phyloP scores from a whole-genome alignment of 2,113 vertebrate species.

The Hucho hucho region DNA sequence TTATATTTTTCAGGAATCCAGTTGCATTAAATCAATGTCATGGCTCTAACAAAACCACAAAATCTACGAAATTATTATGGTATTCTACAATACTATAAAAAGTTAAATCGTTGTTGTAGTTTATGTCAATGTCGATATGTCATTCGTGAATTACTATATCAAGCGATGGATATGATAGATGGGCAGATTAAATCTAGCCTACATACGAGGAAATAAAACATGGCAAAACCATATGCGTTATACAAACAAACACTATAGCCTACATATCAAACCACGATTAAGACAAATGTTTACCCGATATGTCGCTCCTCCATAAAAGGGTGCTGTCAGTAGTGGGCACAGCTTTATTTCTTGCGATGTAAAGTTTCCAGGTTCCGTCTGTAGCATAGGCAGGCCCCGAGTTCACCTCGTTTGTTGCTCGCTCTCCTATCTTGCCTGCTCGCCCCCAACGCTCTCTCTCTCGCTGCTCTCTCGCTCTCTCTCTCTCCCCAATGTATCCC shows the following conservation, averaged over 20 bases:
- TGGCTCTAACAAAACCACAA: slow-evolving; percentile 1
- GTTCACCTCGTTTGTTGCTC: slow-evolving; percentile 60
- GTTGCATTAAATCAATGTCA: slow-evolving; percentile 29
- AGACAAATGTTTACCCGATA: slow-evolving; percentile 67
- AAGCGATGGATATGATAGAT: slow-evolving; percentile 6
- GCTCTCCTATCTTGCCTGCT: slow-evolving; percentile 53
- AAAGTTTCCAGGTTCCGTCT: slow-evolving; percentile 67
- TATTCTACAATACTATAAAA: not conserved
- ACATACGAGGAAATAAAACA: slow-evolving; percentile 51
- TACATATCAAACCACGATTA: slow-evolving; percentile 38
- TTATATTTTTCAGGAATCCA: slow-evolving; percentile 28
- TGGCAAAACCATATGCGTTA: slow-evolving; percentile 65
- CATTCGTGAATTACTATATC: not conserved
- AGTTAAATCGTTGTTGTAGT: not conserved
- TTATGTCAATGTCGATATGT: not conserved
- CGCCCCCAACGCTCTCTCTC: slow-evolving; percentile 42
- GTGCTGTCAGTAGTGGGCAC: slow-evolving; percentile 45
- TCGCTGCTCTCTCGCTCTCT: slow-evolving; percentile 32
- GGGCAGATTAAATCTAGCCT: not conserved
- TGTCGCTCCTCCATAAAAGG: slow-evolving; percentile 67
- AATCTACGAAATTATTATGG: not conserved
- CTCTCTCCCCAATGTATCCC: slow-evolving; percentile 51
- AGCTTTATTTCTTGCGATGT: slow-evolving; percentile 48
- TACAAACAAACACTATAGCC: slow-evolving; percentile 41
- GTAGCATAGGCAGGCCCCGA: slow-evolving; percentile 47